Evolutionary conservation across 2,888 invertebrate genomes (phyloP).

Genomic region (Bhutanitis thaidina): DNA sequence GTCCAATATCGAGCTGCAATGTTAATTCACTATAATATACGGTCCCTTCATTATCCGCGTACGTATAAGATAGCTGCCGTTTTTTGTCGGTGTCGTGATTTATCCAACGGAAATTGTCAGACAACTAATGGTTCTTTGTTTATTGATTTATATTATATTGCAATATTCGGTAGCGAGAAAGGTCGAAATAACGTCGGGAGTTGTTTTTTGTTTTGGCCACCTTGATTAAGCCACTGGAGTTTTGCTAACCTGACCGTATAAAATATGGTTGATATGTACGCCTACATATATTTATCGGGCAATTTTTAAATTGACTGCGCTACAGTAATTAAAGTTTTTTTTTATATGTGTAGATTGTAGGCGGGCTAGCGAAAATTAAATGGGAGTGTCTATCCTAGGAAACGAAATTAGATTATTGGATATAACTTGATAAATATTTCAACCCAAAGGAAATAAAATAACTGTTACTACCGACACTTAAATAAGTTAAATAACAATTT

Average conservation of each 20-base stretch:
- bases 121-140: slow-evolving; percentile 77
- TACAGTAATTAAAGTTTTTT: slow-evolving; percentile 53
- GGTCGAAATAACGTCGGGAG: slow-evolving; percentile 54
- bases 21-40: slow-evolving; percentile 15
- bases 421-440: slow-evolving; percentile 50
- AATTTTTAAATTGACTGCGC: slow-evolving; percentile 44
- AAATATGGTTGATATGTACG: slow-evolving; percentile 30
- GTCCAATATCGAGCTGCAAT: no score
- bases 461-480: slow-evolving; percentile 16
- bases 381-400: slow-evolving; percentile 47
- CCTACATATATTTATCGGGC: slow-evolving; percentile 25
- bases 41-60: slow-evolving; percentile 53
- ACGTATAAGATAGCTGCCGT: slow-evolving; percentile 44
- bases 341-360: slow-evolving; percentile 52
- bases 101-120: slow-evolving; percentile 77
- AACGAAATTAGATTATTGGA: slow-evolving; percentile 38
- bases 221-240: slow-evolving; percentile 60
- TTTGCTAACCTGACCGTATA: slow-evolving; percentile 40
- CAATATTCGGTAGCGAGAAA: slow-evolving; percentile 74
- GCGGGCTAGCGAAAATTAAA: slow-evolving; percentile 59
- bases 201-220: slow-evolving; percentile 48
- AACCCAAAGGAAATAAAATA: slow-evolving; percentile 34
- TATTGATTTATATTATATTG: slow-evolving; percentile 75
- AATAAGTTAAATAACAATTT: no score
- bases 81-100: slow-evolving; percentile 66